A percentile compares a stretch with the other conserved stretches of the same genome.
Evolutionary conservation across 92 coral and sea anemone species (phyloP).

Genomic region (Plumapathes pennacea): DNA sequence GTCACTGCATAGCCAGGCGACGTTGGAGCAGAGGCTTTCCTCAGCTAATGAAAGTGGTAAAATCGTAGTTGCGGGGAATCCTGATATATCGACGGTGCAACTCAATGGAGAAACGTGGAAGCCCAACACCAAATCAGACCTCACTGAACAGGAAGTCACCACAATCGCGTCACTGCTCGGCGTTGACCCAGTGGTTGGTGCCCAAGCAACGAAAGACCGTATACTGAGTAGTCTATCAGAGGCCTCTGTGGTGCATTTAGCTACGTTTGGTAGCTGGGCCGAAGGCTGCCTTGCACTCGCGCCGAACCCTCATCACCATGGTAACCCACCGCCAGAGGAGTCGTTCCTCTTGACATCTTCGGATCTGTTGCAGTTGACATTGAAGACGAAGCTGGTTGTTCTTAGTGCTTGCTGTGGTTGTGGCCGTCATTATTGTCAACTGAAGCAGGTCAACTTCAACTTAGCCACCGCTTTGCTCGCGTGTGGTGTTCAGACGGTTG

Average conservation of each 20-base stretch:
- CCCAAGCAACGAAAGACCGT: constrained; percentile 71
- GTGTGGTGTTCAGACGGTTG: constrained; percentile 66
- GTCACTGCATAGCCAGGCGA: constrained; percentile 8
- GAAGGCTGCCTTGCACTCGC: constrained; percentile 70
- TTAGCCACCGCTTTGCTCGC: constrained; percentile 75
- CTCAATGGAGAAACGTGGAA: constrained; percentile 55
- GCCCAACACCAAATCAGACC: constrained; percentile 46
- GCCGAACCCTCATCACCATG: constrained; percentile 47
- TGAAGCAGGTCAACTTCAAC: constrained; percentile 40
- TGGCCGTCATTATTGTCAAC: constrained; percentile 63
- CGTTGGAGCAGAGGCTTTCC: not conserved
- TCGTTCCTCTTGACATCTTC: constrained; percentile 55
- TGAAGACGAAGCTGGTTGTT: constrained; percentile 65
- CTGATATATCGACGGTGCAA: constrained; percentile 55
- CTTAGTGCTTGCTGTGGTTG: constrained; percentile 78
- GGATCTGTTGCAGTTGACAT: constrained; percentile 51
- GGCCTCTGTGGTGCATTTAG: constrained; percentile 71
- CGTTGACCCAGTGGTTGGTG: constrained; percentile 66
- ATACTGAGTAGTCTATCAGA: constrained; percentile 42
- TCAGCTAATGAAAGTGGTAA: constrained; percentile 4
- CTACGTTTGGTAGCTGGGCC: constrained; percentile 71
- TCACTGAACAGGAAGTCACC: constrained; percentile 75
- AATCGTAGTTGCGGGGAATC: constrained; percentile 73
- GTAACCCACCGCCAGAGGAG: constrained; percentile 52
- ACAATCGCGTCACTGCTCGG: constrained; percentile 71